A percentile compares a stretch with the other conserved stretches of the same genome.
phyloP scores from a whole-genome alignment of 2,797 vertebrate genomes.

The Manis javanica region DNA sequence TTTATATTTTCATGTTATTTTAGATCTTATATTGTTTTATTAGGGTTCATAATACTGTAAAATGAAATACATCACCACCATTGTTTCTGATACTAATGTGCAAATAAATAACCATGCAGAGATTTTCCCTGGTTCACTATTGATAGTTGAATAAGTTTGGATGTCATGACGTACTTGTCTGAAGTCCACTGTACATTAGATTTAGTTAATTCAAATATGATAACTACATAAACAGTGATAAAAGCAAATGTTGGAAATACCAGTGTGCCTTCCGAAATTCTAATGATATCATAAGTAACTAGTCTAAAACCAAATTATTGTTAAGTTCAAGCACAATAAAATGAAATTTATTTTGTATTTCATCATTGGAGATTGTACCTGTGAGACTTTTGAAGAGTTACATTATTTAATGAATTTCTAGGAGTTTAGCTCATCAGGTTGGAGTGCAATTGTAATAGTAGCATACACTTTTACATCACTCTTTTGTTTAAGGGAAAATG shows the following conservation, averaged over 20 bases:
- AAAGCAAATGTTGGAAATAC: not conserved
- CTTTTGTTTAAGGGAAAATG: not conserved
- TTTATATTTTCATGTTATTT: not conserved
- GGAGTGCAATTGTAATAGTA: not conserved
- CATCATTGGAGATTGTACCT: not conserved
- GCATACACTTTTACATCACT: not conserved
- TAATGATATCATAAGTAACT: not conserved
- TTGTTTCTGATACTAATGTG: not conserved
- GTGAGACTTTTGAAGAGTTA: not conserved
- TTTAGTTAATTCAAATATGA: not conserved
- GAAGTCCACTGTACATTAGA: not conserved
- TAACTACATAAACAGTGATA: not conserved
- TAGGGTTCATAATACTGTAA: not conserved
- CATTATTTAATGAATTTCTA: not conserved
- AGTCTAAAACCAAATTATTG: not conserved
- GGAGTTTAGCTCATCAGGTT: not conserved
- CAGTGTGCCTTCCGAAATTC: not conserved
- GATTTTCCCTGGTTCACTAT: not conserved
- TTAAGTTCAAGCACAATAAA: not conserved
- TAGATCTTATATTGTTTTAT: not conserved
- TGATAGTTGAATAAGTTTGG: not conserved
- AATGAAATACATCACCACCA: not conserved
- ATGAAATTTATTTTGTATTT: not conserved
- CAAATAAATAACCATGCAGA: not conserved
- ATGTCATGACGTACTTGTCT: not conserved